These are phyloP conservation scores for Leptogaster cylindrica DNA, from an alignment of 2,888 invertebrate genomes.

Conservation along the genomic window DNA sequence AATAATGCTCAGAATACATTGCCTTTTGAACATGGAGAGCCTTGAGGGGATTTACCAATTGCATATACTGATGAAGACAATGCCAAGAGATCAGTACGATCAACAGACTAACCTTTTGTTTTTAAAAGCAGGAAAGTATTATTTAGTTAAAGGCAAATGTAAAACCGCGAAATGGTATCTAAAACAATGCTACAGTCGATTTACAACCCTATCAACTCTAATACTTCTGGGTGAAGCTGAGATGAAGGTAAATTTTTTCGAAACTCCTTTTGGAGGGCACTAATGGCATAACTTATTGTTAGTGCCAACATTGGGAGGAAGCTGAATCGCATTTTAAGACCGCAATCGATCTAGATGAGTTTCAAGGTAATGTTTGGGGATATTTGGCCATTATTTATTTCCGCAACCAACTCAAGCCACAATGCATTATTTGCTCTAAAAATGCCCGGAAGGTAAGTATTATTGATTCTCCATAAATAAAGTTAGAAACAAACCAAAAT, in stretches of 20 bases:
- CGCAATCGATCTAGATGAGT: slow-evolving; percentile 13
- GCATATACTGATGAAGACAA: neutral
- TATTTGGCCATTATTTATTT: slow-evolving; percentile 30
- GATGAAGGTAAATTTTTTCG: slow-evolving; percentile 12
- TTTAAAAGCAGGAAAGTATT: slow-evolving; percentile 29
- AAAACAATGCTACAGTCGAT: slow-evolving; percentile 24
- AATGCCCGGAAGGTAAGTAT: slow-evolving; percentile 39
- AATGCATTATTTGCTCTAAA: slow-evolving; percentile 10
- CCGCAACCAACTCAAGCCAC: slow-evolving; percentile 13
- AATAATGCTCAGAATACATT: slow-evolving; percentile 14
- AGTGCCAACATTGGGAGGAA: neutral
- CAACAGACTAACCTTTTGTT: slow-evolving; percentile 11
- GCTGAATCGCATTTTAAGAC: slow-evolving; percentile 31
- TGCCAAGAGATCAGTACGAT: neutral
- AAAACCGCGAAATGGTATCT: slow-evolving; percentile 28
- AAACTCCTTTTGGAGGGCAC: neutral
- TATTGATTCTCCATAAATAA: neutral
- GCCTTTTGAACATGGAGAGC: slow-evolving; percentile 37
- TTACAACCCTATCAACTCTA: slow-evolving; percentile 18
- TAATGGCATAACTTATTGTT: neutral
- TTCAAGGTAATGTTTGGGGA: slow-evolving; percentile 18
- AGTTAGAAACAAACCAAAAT: no score
- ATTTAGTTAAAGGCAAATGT: neutral
- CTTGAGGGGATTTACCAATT: neutral
- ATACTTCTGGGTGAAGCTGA: slow-evolving; percentile 24